Evolutionary conservation across 2,888 invertebrate species (phyloP), one percentile per base, ranked within the genome.

Genomic region (Pristionchus arcanus): DNA sequence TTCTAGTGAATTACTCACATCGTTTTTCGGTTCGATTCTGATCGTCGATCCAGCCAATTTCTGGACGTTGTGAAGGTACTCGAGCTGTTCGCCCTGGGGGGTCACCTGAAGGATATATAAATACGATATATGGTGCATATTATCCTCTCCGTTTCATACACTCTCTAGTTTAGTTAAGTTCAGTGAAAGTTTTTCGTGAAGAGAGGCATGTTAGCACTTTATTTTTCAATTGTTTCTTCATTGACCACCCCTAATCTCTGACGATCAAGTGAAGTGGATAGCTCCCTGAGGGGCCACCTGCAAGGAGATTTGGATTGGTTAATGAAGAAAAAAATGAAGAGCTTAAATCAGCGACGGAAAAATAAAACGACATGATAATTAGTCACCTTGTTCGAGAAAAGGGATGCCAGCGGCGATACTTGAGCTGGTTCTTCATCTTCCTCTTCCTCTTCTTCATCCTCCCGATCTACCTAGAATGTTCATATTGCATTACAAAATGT

Each of bases 51-150:
- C 87, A 25, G 66, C 31, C 21, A 87, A 28, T 19, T 87, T 87
- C 87, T 87, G 87, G 15, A 87, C 16, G 42, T 42, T 87, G 49
- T 87, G 87, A 16, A 87, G 68, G 31, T 87, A 87, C 21, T 87
- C 87, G 42, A 87, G 37, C 31, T 87, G 87, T 49, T 68, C 87
- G 3, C 87, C 87, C 31, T 34, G 19, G 28, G 87, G 68, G 15
- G 87, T 87, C 16, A 87, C 68, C 87, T 87, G 68, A 7, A 68
- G n/a, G n/a, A n/a, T n/a, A n/a, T n/a, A n/a, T n/a, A n/a, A n/a
- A n/a, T n/a, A n/a, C n/a, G n/a, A n/a, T n/a, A n/a, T n/a, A n/a
- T n/a, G n/a, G n/a, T n/a, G n/a, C n/a, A n/a, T n/a, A n/a, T n/a
- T n/a, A n/a, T n/a, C n/a, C 63, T 63, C 63, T 25, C 21, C 63